Conservation (phyloP, 2,113 vertebrate genomes). For the Apodemus sylvaticus region DNA sequence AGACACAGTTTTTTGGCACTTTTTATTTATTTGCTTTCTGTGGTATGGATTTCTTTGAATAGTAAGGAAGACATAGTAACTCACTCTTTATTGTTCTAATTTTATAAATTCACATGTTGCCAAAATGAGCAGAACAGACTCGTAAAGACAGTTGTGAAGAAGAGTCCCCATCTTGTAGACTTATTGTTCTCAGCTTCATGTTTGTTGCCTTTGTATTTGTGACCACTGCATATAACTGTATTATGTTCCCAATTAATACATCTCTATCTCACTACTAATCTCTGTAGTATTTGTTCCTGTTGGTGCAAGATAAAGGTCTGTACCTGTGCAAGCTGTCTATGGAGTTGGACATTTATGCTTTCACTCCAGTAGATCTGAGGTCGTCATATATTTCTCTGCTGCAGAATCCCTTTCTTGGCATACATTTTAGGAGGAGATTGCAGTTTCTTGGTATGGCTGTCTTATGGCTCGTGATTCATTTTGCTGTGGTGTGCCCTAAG, state of each 20-base stretch:
- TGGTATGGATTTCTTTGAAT: slow-evolving; percentile 22
- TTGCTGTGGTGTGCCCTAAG: background rate
- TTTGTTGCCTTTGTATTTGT: background rate
- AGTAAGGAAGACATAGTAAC: background rate
- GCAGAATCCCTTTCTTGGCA: background rate
- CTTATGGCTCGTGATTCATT: background rate
- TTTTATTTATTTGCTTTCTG: background rate
- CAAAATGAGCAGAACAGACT: background rate
- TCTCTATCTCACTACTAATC: background rate
- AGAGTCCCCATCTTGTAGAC: background rate
- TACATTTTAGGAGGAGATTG: background rate
- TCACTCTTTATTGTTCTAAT: background rate
- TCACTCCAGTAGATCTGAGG: background rate
- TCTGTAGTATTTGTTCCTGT: background rate
- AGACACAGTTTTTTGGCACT: background rate
- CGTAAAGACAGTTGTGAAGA: background rate
- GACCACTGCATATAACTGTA: background rate
- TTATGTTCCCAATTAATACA: background rate
- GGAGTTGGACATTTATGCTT: background rate
- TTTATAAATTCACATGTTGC: background rate
- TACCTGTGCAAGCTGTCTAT: background rate
- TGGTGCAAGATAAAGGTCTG: background rate
- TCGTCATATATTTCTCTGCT: background rate
- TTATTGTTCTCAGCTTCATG: background rate
- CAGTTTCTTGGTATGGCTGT: background rate